Percentiles rank a stretch among this genome's conserved stretches.
phyloP scores from a whole-genome alignment of 2,888 invertebrate genomes.

The Notodonta ziczac region DNA sequence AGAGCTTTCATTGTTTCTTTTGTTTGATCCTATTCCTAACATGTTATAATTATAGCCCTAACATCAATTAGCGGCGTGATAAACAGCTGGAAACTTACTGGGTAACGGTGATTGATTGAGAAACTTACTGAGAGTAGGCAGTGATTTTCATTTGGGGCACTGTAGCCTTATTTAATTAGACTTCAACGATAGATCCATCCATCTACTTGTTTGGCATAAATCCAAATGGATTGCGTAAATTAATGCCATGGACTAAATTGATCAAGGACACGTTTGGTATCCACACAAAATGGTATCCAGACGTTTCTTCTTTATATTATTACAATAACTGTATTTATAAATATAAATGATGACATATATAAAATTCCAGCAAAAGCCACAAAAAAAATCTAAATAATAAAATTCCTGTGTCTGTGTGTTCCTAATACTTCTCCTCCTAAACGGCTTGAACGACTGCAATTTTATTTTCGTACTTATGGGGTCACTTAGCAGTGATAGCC shows the following conservation, averaged over 20 bases:
- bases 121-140: slow-evolving; percentile 12
- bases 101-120: slow-evolving; percentile 26
- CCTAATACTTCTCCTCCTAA: no score
- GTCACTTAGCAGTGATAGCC: no score
- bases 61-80: slow-evolving; percentile 24
- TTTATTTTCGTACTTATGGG: no score
- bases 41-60: slow-evolving; percentile 33
- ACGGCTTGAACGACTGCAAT: no score
- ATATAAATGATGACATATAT: background rate
- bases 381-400: no score
- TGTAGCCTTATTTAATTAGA: slow-evolving; percentile 6
- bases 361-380: background rate
- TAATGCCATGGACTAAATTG: no score
- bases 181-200: background rate
- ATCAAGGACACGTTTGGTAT: no score
- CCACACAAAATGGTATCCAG: background rate
- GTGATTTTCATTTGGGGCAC: slow-evolving; percentile 10
- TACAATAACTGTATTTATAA: background rate
- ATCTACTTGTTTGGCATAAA: background rate
- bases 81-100: slow-evolving; percentile 15
- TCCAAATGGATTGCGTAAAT: background rate
- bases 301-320: background rate
- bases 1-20: slow-evolving; percentile 41
- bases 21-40: slow-evolving; percentile 11
- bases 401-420: no score